Percentiles rank a stretch among this genome's conserved stretches.
Evolutionary conservation across 2,113 vertebrate genomes (phyloP).

Genomic region (Corynorhinus townsendii): DNA sequence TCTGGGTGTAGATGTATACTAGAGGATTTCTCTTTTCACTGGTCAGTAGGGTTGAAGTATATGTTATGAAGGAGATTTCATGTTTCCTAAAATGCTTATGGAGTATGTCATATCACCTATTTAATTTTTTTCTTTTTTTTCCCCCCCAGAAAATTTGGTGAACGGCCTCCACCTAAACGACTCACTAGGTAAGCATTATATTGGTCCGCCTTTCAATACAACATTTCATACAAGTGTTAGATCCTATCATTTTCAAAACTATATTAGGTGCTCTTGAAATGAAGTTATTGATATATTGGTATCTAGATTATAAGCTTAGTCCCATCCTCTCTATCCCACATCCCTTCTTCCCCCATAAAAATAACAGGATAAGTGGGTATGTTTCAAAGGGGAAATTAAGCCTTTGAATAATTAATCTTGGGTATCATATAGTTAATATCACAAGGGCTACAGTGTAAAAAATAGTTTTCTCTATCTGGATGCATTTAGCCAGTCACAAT

Average conservation of each 20-base stretch:
- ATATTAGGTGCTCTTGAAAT: neutral
- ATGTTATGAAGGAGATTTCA: neutral
- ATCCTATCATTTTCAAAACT: neutral
- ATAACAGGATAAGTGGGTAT: neutral
- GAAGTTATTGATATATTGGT: neutral
- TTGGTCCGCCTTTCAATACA: neutral
- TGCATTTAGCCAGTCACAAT: neutral
- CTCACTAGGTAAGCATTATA: slow-evolving; percentile 92
- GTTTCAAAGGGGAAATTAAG: slow-evolving; percentile 6
- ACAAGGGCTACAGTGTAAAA: neutral
- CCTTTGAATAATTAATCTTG: neutral
- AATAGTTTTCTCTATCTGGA: neutral
- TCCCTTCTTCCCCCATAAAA: neutral
- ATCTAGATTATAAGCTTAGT: neutral
- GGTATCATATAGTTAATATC: neutral
- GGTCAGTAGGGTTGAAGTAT: neutral
- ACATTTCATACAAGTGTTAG: neutral
- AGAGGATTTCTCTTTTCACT: slow-evolving; percentile 11
- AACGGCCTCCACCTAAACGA: slow-evolving; percentile 98
- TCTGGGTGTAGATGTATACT: neutral
- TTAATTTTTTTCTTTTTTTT: slow-evolving; percentile 60
- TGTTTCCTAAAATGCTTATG: slow-evolving; percentile 21
- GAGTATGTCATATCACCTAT: neutral
- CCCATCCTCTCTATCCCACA: neutral
- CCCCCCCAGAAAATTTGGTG: slow-evolving; percentile 95